Base-by-base conservation (phyloP, 2,888 invertebrate species). In the Cataglyphis albicans region DNA sequence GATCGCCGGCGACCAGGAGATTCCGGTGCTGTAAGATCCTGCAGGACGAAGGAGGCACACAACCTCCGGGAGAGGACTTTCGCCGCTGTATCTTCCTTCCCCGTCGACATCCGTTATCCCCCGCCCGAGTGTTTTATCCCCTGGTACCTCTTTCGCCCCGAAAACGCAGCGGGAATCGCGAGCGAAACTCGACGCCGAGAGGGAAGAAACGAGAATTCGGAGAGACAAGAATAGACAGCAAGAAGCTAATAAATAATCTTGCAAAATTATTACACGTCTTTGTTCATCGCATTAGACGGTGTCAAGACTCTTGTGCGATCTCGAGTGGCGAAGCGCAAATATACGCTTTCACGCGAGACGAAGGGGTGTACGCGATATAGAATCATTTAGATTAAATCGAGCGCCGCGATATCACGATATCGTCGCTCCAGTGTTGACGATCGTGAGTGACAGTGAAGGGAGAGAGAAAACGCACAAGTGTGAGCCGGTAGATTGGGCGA, bases 1-100 rank as follows among this genome's bases (percentile, higher is more conserved):
- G 84, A 90, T 90, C 91, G 95, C 95, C 95, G 94, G 95, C 96
- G 95, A 55, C 55, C 89, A 96, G 94, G 95, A 96, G 95, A 96
- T 95, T 95, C 95, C 96, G 94, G 95, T 95, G 94, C 92, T 91
- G 90, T 93, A 93, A 93, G 89, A 90, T 89, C 88, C 48, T 52
- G n/a, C 89, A 73, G 68, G 75, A 68, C 73, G 64, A 68, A 55
- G 81, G 72, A 63, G 80, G 65, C 63, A 41, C 21, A 35, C 73
- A 44, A 80, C 44, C 86, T 61, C 32, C 88, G 76, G 65, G 63
- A 86, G 85, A 80, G 55, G 18, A 86, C 78, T 25, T 86, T 83
- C 82, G 81, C 65, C 80, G 82, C 35, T 61, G 44, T 48, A 48
- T 76, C 84, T 82, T 87, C 90, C 85, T 88, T 70, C 83, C 81